Base-by-base conservation (phyloP, 1,140 invertebrate species). In the Pararge aegeria region DNA sequence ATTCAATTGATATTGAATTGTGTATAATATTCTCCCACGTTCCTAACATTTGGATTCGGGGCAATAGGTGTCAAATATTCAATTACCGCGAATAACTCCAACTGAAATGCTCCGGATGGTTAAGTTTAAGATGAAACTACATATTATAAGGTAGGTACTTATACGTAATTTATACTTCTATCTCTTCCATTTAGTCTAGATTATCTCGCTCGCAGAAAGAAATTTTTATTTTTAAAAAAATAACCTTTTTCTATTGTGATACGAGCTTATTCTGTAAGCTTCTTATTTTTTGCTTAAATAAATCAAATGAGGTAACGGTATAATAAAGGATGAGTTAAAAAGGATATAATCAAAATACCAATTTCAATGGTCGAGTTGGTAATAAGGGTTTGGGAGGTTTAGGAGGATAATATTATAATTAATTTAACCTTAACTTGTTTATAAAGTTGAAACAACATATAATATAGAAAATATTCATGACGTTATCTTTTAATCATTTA, bases 321-420 rank as follows among this genome's bases (percentile, higher is more conserved):
- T 27, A 4, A 27, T n/a, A 49, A 48, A 57, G 30, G 46, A 49
- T 13, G 55, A 15, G 40, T 15, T n/a, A 16, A 30, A 58, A 42
- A 40, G 48, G 21, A 48, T 50, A 42, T 30, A 27, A 52, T 30
- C 29, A 60, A 52, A 52, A 56, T 27, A 37, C 19, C 27, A 46
- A 60, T 53, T 60, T 53, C 46, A 53, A 46, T 46, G 48, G 30
- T 20, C 15, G 50, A 44, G 16, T 58, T 51, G 50, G 42, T 46
- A 44, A 21, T 27, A 60, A 30, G 15, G 20, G 24, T 46, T 27
- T 46, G n/a, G n/a, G n/a, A n/a, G n/a, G n/a, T n/a, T n/a, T n/a
- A n/a, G n/a, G n/a, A n/a, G n/a, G n/a, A n/a, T 1, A 53, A 20
- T 59, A 42, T 42, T 40, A 10, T 57, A 46, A 54, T 24, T 19